phyloP scores from a whole-genome alignment of 1,140 invertebrate species.

The Anagrus nilaparvatae region DNA sequence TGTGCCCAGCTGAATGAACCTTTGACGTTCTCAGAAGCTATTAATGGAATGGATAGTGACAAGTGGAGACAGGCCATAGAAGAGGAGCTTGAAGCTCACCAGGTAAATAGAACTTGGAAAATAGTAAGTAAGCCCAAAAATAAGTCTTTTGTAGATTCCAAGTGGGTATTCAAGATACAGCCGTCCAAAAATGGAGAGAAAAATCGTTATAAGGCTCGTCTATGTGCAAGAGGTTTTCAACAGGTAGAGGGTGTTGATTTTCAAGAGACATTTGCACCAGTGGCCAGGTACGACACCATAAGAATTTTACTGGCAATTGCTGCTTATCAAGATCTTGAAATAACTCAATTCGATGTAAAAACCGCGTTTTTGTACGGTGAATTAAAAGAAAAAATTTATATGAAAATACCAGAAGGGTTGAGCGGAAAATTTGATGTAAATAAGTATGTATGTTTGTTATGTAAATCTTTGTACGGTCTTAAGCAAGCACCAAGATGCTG shows the following conservation, averaged over 20 bases:
- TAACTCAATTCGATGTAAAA: slow-evolving; percentile 30
- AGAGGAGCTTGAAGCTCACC: slow-evolving; percentile 24
- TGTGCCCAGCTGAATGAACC: slow-evolving; percentile 15
- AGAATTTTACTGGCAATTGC: slow-evolving; percentile 23
- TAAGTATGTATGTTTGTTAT: slow-evolving; percentile 14
- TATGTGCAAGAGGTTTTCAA: slow-evolving; percentile 22
- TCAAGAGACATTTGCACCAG: slow-evolving; percentile 23
- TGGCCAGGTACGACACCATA: slow-evolving; percentile 20
- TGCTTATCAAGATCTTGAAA: slow-evolving; percentile 16
- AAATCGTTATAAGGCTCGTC: slow-evolving; percentile 20
- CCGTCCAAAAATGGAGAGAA: neutral
- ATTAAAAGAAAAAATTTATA: slow-evolving; percentile 27
- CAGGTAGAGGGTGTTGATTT: slow-evolving; percentile 24
- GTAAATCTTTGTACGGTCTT: slow-evolving; percentile 24
- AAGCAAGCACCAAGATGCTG: slow-evolving; percentile 17
- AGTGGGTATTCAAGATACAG: slow-evolving; percentile 25
- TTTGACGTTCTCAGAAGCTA: slow-evolving; percentile 25
- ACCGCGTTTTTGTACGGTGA: slow-evolving; percentile 33
- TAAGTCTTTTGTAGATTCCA: slow-evolving; percentile 19
- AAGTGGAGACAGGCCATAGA: slow-evolving; percentile 30
- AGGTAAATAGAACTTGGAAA: slow-evolving; percentile 29
- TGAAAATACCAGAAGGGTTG: slow-evolving; percentile 27
- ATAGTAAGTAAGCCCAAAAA: slow-evolving; percentile 15
- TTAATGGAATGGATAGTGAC: too few relatives aligned
- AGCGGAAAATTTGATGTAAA: neutral